Conservation (phyloP, 2,797 vertebrate genomes). For the Coracias cyanogaster region DNA sequence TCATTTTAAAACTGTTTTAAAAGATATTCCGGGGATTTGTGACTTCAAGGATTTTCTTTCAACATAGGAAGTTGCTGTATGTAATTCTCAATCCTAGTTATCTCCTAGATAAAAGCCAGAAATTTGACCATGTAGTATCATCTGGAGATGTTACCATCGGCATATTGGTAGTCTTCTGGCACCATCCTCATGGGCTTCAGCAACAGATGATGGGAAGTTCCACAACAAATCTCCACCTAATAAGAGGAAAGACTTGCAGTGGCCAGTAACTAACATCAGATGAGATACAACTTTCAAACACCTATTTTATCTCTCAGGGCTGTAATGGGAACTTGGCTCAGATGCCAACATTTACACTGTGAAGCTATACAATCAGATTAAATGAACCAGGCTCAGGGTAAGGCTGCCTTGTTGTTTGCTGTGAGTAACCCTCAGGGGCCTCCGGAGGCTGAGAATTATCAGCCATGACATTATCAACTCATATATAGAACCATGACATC, state of each 20-base stretch:
- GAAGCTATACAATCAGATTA: not conserved
- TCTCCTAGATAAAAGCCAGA: not conserved
- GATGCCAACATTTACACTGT: not conserved
- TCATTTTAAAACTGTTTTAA: not conserved
- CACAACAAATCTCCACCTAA: not conserved
- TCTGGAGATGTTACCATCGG: not conserved
- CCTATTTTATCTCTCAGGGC: not conserved
- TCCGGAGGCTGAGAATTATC: not conserved
- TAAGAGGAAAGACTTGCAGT: not conserved
- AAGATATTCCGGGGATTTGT: not conserved
- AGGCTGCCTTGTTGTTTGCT: not conserved
- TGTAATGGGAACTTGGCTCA: not conserved
- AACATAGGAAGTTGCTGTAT: not conserved
- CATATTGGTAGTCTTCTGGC: not conserved
- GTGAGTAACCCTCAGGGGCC: not conserved
- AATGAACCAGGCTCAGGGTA: not conserved
- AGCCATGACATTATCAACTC: not conserved
- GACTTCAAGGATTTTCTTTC: not conserved
- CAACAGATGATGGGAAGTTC: not conserved
- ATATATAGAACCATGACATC: fast-evolving
- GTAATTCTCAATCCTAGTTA: not conserved
- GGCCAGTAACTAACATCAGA: not conserved
- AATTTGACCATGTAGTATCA: not conserved
- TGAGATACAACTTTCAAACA: not conserved
- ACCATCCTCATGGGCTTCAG: not conserved